These are phyloP conservation scores for Semnopithecus entellus DNA, from an alignment of 2,113 vertebrate genomes.

Conservation along the genomic window DNA sequence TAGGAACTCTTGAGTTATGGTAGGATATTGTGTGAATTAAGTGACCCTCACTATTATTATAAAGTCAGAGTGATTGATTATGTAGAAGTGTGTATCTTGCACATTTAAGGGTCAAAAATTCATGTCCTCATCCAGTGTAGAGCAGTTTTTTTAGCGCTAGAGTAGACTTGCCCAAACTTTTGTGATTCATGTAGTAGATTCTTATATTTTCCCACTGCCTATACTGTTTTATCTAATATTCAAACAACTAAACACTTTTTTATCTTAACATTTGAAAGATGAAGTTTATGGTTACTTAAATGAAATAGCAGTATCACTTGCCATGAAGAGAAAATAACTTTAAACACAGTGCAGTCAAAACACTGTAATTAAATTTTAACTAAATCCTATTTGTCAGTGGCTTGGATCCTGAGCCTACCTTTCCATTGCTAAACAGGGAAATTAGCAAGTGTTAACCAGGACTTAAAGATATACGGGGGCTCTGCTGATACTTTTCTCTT, in stretches of 20 bases:
- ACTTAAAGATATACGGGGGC: neutral
- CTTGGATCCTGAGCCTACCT: neutral
- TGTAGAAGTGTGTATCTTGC: neutral
- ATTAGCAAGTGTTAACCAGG: neutral
- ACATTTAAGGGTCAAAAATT: neutral
- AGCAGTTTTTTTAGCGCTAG: neutral
- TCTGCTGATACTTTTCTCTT: neutral
- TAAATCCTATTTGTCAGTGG: neutral
- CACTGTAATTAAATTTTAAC: neutral
- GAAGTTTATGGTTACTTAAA: neutral
- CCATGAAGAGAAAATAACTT: neutral
- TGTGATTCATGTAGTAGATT: constrained; percentile 17
- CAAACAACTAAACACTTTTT: neutral
- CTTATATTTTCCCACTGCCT: neutral
- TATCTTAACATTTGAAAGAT: neutral
- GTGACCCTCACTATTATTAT: neutral
- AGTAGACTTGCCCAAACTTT: neutral
- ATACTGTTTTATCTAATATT: neutral
- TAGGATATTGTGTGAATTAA: neutral
- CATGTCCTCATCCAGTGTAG: neutral
- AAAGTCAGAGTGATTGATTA: neutral
- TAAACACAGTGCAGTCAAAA: neutral
- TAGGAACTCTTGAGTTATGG: neutral
- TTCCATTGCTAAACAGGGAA: neutral
- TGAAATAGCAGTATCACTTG: neutral